Conservation (phyloP, 2,888 invertebrate species). For the Dascillus cervinus region DNA sequence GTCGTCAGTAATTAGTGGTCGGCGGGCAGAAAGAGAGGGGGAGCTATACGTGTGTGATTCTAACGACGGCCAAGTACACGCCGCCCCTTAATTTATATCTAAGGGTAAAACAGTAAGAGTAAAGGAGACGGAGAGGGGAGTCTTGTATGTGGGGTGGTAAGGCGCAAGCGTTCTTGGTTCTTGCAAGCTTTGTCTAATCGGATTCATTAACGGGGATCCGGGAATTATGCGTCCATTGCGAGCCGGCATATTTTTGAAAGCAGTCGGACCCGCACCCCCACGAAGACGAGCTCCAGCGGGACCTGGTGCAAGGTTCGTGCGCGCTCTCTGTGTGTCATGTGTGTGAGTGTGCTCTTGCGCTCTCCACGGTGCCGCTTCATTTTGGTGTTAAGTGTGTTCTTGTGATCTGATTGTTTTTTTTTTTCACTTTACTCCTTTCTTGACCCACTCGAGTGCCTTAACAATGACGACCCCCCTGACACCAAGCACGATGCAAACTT, state of each 20-base stretch:
- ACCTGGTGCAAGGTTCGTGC: constrained; percentile 27
- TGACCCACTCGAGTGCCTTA: not conserved
- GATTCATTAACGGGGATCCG: constrained; percentile 52
- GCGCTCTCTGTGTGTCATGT: constrained; percentile 17
- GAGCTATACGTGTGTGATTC: constrained; percentile 40
- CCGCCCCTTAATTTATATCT: constrained; percentile 46
- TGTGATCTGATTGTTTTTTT: constrained; percentile 15
- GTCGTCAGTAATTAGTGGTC: constrained; percentile 43
- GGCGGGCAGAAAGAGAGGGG: constrained; percentile 36
- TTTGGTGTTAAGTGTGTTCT: constrained; percentile 18
- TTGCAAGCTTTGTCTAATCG: constrained; percentile 49
- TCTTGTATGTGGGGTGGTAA: constrained; percentile 26
- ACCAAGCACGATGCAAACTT: too few species aligned
- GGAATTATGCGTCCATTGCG: constrained; percentile 49
- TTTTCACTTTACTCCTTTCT: too few species aligned
- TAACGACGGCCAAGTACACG: constrained; percentile 41
- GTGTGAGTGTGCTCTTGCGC: constrained; percentile 18
- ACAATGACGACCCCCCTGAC: too few species aligned
- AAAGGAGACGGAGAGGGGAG: constrained; percentile 22
- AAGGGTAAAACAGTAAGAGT: constrained; percentile 45
- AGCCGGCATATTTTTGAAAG: constrained; percentile 47
- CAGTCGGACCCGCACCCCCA: constrained; percentile 41
- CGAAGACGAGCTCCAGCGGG: constrained; percentile 31
- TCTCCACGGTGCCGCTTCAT: constrained; percentile 17
- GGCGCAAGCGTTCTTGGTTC: constrained; percentile 44